These are phyloP conservation scores for Apodemia zela DNA, from an alignment of 2,888 invertebrate genomes.

Conservation along the genomic window DNA sequence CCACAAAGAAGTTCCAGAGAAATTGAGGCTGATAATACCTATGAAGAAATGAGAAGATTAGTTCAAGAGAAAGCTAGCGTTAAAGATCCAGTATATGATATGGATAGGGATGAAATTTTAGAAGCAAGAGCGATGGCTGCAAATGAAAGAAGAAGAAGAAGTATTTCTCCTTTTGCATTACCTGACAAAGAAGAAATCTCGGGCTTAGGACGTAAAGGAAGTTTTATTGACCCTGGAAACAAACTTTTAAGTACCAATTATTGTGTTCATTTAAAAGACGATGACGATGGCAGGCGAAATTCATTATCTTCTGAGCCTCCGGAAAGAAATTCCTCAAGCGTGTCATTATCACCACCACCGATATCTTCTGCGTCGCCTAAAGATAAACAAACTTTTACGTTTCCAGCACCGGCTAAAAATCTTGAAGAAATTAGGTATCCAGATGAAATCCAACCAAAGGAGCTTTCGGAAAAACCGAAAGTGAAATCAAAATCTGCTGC, in stretches of 20 bases:
- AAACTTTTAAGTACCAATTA: slow-evolving; percentile 70
- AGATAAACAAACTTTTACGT: slow-evolving; percentile 53
- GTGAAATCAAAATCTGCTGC: slow-evolving; percentile 45
- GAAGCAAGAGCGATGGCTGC: slow-evolving; percentile 66
- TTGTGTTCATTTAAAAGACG: slow-evolving; percentile 63
- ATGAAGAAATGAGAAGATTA: slow-evolving; percentile 71
- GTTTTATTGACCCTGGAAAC: slow-evolving; percentile 72
- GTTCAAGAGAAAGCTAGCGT: slow-evolving; percentile 59
- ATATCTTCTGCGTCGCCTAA: slow-evolving; percentile 53
- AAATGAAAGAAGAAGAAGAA: slow-evolving; percentile 67
- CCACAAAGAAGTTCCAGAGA: slow-evolving; percentile 58
- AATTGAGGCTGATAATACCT: slow-evolving; percentile 71
- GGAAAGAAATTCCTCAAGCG: slow-evolving; percentile 40
- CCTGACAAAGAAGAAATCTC: slow-evolving; percentile 59
- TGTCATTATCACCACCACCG: slow-evolving; percentile 51
- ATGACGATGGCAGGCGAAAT: slow-evolving; percentile 50
- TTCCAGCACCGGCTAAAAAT: slow-evolving; percentile 60
- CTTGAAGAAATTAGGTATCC: slow-evolving; percentile 56
- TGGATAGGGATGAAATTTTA: slow-evolving; percentile 67
- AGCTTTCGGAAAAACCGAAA: slow-evolving; percentile 41
- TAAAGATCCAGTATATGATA: slow-evolving; percentile 71
- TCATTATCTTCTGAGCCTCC: slow-evolving; percentile 56
- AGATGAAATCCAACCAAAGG: slow-evolving; percentile 44
- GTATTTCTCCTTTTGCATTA: slow-evolving; percentile 75
- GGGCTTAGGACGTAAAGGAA: slow-evolving; percentile 64